Base-by-base conservation (phyloP, 2,113 vertebrate genomes). In the Melanotaenia duboulayi region DNA sequence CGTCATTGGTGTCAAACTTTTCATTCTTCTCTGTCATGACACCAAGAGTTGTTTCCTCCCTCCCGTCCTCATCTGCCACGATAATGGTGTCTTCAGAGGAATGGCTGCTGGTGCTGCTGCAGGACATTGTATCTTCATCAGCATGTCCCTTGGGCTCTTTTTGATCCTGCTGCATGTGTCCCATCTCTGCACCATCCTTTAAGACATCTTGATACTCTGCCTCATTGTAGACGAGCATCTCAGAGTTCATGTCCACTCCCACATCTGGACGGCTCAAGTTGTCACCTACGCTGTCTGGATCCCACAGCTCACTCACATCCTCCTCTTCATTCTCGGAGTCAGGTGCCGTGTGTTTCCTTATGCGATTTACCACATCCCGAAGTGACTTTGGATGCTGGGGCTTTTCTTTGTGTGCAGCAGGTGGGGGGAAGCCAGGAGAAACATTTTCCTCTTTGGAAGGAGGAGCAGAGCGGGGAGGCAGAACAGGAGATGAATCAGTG, bases 321-420 rank as follows among this genome's bases (percentile, higher is more conserved):
- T 95, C 95, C 32, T 96, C 96, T 35, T 99, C 97, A 0, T 93
- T 96, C 82, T 98, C 97, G 0, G 97, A 98, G 81, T 97, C 96
- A 0, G 97, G 97, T 0, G 97, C 96, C 0, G 97, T 98, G 89
- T 97, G 97, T 35, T 94, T 95, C 24, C 97, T 95, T 71, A 97
- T 97, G 68, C 95, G 95, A 51, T 91, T 95, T 49, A 97, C 95
- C 0, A 95, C 96, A 14, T 97, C 96, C 25, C 95, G 90, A 57
- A 98, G 88, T 0, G 94, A 94, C 71, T 87, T 92, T 0, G 94
- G 91, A 39, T 93, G 95, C 35, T 92, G 87, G 62, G 69, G 49
- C 20, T 81, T 70, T 46, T 81, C 67, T 70, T 64, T 86, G 12
- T 71, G 49, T n/a, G 25, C 20, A 44, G 50, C 46, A 54, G 62